A percentile compares a stretch with the other conserved stretches of the same genome.
phyloP scores from a whole-genome alignment of 2,113 vertebrate species.

The Corapipo altera region DNA sequence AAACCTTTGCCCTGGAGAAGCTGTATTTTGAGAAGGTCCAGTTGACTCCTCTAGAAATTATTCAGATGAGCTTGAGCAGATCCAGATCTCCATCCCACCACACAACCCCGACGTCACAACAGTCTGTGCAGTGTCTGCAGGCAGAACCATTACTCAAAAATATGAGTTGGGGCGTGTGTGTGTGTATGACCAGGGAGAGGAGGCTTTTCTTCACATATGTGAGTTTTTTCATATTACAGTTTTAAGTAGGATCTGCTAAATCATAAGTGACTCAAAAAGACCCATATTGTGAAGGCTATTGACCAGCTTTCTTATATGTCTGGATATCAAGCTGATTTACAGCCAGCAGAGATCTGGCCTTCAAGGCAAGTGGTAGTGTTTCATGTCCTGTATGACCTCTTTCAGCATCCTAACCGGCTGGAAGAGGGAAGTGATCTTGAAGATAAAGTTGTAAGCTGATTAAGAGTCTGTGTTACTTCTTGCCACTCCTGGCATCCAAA shows the following conservation, averaged over 20 bases:
- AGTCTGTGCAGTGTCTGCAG: constrained; percentile 40
- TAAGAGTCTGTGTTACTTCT: background rate
- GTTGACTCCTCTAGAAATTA: constrained; percentile 59
- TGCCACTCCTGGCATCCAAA: background rate
- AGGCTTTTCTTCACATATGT: background rate
- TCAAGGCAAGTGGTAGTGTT: constrained; percentile 2
- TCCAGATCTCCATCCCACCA: constrained; percentile 34
- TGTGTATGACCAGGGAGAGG: background rate
- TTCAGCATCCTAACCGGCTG: background rate
- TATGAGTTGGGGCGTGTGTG: background rate
- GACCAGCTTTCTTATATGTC: background rate
- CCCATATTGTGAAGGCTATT: background rate
- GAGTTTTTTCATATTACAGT: background rate
- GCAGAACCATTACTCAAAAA: constrained; percentile 59
- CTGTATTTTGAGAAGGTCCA: constrained; percentile 55
- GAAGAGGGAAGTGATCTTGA: background rate
- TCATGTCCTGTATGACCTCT: background rate
- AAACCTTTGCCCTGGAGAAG: constrained; percentile 34
- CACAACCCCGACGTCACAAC: background rate
- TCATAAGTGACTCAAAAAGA: background rate
- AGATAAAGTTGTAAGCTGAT: background rate
- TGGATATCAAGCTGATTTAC: constrained; percentile 34
- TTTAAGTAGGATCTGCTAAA: constrained; percentile 10
- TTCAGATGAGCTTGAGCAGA: constrained; percentile 58
- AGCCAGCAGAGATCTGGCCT: background rate